These are phyloP conservation scores for Cygnus atratus DNA, from an alignment of 2,113 vertebrate genomes.

Conservation along the genomic window DNA sequence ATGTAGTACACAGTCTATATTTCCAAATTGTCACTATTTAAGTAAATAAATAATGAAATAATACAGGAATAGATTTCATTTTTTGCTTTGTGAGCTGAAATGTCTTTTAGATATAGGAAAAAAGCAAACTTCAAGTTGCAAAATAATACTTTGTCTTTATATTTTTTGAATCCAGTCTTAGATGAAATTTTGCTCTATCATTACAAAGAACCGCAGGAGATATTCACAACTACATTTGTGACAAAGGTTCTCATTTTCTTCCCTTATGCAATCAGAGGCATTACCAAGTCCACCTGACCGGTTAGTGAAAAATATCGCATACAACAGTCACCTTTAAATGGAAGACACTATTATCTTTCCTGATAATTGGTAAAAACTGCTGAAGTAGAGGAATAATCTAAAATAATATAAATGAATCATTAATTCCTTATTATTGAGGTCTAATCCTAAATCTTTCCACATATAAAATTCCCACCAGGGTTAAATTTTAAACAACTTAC, in stretches of 20 bases:
- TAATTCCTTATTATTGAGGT: neutral
- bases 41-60: neutral
- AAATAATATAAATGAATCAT: neutral
- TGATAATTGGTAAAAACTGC: neutral
- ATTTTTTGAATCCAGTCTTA: neutral
- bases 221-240: neutral
- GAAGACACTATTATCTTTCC: neutral
- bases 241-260: neutral
- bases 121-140: neutral
- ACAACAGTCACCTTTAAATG: neutral
- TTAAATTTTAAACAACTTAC: neutral
- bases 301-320: neutral
- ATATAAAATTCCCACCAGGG: neutral
- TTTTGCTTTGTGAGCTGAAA: neutral
- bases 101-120: neutral
- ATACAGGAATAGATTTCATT: neutral
- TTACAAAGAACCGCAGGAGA: neutral
- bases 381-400: neutral
- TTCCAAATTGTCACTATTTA: neutral
- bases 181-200: neutral
- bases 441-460: neutral
- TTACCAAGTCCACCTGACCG: neutral
- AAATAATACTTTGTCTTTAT: neutral
- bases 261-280: neutral
- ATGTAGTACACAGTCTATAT: neutral